These are phyloP conservation scores for Panthera leo DNA, from an alignment of 2,113 vertebrate genomes.

Conservation along the genomic window DNA sequence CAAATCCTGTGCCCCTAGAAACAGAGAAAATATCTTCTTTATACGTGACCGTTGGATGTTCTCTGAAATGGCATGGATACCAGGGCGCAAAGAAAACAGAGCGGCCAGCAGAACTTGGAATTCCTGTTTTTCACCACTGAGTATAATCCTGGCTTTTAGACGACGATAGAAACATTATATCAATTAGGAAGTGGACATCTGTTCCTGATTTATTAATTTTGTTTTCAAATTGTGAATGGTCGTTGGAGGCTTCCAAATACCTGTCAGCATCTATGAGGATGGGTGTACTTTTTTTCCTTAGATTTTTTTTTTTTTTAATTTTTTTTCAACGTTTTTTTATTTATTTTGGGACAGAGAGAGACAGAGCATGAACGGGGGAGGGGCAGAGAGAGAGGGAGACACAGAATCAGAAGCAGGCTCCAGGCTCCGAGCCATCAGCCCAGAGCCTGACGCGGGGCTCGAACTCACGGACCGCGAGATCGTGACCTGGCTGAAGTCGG, in stretches of 20 bases:
- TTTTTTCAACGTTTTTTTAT: no score
- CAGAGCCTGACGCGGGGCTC: no score
- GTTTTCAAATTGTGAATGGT: slow-evolving; percentile 52
- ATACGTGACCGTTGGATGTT: accelerated
- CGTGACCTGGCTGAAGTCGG: no score
- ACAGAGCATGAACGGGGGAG: no score
- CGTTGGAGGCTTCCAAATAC: slow-evolving; percentile 57
- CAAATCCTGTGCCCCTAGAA: not conserved
- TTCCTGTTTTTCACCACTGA: not conserved
- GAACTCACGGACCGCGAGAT: no score
- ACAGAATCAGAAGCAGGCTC: no score
- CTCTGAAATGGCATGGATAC: not conserved
- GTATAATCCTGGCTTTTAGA: not conserved
- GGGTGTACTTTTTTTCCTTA: slow-evolving; percentile 19
- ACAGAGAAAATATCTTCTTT: not conserved
- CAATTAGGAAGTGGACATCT: slow-evolving; percentile 47
- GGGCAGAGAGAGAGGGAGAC: no score
- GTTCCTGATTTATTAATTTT: slow-evolving; percentile 56
- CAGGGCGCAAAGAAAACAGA: not conserved
- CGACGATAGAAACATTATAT: not conserved
- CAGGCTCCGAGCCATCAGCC: no score
- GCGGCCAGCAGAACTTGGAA: accelerated
- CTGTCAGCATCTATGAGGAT: slow-evolving; percentile 16
- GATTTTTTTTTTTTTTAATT: not conserved
- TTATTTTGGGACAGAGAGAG: no score